phyloP scores from a whole-genome alignment of 2,113 vertebrate genomes.

The Herpailurus yagouaroundi region DNA sequence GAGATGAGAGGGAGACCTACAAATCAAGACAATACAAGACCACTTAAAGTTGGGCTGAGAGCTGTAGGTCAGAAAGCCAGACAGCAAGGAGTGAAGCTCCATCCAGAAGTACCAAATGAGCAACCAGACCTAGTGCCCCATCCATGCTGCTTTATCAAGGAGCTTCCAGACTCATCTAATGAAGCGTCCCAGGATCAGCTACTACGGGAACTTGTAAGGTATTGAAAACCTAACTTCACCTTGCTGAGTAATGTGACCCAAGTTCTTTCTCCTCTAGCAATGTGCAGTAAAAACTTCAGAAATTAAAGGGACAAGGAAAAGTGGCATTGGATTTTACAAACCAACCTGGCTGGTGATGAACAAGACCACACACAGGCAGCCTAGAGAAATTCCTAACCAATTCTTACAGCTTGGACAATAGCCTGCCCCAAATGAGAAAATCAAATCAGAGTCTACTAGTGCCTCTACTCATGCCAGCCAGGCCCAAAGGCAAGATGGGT shows the following conservation, averaged over 20 bases:
- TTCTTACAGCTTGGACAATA: neutral
- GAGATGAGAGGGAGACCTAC: neutral
- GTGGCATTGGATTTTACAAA: neutral
- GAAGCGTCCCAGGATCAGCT: neutral
- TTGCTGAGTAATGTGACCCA: neutral
- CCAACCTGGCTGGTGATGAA: neutral
- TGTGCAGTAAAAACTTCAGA: neutral
- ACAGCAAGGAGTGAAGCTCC: neutral
- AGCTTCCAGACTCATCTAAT: neutral
- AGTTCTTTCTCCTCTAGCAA: neutral
- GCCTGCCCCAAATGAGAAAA: neutral
- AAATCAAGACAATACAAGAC: neutral
- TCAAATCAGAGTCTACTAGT: neutral
- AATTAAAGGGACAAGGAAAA: conserved; percentile 8
- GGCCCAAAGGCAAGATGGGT: neutral
- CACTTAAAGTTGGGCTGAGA: neutral
- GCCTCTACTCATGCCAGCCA: neutral
- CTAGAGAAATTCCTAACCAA: neutral
- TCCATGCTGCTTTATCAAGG: neutral
- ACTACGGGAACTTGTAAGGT: neutral
- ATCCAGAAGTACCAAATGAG: neutral
- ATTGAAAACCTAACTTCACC: neutral
- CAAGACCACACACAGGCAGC: neutral
- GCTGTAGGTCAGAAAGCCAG: neutral
- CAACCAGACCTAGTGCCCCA: neutral